Evolutionary conservation across 2,888 invertebrate species (phyloP).

Genomic region (Drosophila kuntzei): DNA sequence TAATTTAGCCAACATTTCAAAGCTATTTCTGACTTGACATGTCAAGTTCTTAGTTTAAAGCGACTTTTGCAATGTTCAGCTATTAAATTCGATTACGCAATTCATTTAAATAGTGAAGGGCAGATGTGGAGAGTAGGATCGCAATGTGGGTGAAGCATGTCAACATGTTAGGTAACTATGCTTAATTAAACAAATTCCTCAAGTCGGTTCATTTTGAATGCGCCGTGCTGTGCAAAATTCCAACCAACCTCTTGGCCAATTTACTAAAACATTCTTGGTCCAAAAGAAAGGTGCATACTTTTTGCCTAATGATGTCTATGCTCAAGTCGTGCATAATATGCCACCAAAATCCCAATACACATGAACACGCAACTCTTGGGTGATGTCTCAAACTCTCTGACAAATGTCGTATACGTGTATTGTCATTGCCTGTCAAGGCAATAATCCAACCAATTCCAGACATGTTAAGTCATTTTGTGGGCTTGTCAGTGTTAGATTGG

Average conservation of each 20-base stretch:
- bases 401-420: slow-evolving; percentile 17
- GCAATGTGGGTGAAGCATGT: slow-evolving; percentile 26
- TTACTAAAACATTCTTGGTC: slow-evolving; percentile 40
- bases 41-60: slow-evolving; percentile 55
- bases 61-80: slow-evolving; percentile 21
- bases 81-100: slow-evolving; percentile 68
- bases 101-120: slow-evolving; percentile 32
- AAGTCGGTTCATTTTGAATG: slow-evolving; percentile 47
- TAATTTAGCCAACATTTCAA: slow-evolving; percentile 41
- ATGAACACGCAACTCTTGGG: slow-evolving; percentile 30
- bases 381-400: background rate
- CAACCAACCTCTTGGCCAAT: slow-evolving; percentile 44
- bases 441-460: slow-evolving; percentile 69
- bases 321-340: slow-evolving; percentile 56
- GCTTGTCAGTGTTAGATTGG: slow-evolving; percentile 24
- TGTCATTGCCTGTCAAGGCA: slow-evolving; percentile 62
- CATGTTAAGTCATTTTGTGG: slow-evolving; percentile 75
- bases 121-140: no score
- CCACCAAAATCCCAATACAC: slow-evolving; percentile 16
- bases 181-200: slow-evolving; percentile 81
- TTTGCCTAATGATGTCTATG: slow-evolving; percentile 66
- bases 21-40: slow-evolving; percentile 24
- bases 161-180: slow-evolving; percentile 47
- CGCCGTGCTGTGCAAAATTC: slow-evolving; percentile 24
- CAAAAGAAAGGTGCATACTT: slow-evolving; percentile 37